Evolutionary conservation across 2,888 invertebrate genomes (phyloP).

Genomic region (Pomacea canaliculata): DNA sequence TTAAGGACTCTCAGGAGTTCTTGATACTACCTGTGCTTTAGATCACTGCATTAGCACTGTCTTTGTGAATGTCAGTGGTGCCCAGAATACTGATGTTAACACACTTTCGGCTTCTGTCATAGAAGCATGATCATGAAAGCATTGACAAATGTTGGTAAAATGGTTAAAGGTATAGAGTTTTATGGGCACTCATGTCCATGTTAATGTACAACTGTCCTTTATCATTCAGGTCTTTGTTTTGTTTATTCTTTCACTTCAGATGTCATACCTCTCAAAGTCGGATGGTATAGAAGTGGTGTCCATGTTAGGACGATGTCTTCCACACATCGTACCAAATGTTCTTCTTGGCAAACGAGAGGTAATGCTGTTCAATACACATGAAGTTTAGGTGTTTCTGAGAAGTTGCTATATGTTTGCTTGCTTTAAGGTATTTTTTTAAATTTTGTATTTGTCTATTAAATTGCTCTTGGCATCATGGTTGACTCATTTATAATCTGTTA

Average conservation of each 20-base stretch:
- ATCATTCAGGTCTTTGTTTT: no score
- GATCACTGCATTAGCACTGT: neutral
- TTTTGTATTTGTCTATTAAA: no score
- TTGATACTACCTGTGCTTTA: neutral
- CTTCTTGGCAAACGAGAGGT: constrained; percentile 78
- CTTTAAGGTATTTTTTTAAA: no score
- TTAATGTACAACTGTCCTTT: no score
- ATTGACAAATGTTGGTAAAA: no score
- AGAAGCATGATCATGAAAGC: no score
- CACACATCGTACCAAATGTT: constrained; percentile 79
- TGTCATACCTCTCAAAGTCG: constrained; percentile 56
- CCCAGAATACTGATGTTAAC: neutral
- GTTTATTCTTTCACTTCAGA: constrained; percentile 36
- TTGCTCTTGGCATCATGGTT: no score
- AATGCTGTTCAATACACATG: constrained; percentile 3
- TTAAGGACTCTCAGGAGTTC: neutral
- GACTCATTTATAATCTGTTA: neutral
- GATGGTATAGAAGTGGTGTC: constrained; percentile 69
- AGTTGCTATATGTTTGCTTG: no score
- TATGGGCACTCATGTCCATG: no score
- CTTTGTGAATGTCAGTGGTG: neutral
- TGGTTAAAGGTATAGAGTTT: no score
- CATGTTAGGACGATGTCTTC: constrained; percentile 74
- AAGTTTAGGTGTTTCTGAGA: no score
- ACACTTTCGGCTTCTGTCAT: no score